Percentiles rank a stretch among this genome's conserved stretches.
Conservation (phyloP, 2,888 invertebrate species). For the Phytoseiulus persimilis region DNA sequence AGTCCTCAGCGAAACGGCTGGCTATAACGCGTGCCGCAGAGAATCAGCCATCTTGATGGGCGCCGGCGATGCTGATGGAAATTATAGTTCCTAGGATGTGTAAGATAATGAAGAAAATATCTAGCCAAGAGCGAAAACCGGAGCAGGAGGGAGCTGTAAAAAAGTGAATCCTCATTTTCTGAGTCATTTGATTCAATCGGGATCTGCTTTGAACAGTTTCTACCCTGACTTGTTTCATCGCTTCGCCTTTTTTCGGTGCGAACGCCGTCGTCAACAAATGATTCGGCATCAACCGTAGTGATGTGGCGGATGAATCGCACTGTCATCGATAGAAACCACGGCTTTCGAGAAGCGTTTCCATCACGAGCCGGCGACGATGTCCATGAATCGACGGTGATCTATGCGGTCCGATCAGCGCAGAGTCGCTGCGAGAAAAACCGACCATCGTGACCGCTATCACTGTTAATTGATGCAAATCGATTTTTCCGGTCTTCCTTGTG, state of each 20-base stretch:
- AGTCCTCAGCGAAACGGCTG: no score
- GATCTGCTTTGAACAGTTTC: neutral
- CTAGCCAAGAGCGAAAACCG: neutral
- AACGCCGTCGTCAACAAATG: neutral
- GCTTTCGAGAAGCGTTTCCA: no score
- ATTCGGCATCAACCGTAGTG: neutral
- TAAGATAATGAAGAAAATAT: neutral
- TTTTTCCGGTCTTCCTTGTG: neutral
- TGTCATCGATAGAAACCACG: no score
- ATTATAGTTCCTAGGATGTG: neutral
- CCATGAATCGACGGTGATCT: neutral
- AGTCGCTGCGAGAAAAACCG: neutral
- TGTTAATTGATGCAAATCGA: constrained; percentile 5
- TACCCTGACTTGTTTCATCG: neutral
- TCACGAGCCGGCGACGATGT: neutral
- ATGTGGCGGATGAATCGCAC: no score
- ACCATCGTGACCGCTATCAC: neutral
- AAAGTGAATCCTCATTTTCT: neutral
- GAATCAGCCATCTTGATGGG: neutral
- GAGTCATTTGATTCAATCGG: neutral
- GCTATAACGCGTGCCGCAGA: neutral
- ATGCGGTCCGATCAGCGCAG: neutral
- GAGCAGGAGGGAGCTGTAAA: neutral
- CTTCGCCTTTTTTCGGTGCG: neutral
- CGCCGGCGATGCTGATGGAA: neutral